Conservation (phyloP, 1,140 invertebrate genomes). For the Drosophila tropicalis region DNA sequence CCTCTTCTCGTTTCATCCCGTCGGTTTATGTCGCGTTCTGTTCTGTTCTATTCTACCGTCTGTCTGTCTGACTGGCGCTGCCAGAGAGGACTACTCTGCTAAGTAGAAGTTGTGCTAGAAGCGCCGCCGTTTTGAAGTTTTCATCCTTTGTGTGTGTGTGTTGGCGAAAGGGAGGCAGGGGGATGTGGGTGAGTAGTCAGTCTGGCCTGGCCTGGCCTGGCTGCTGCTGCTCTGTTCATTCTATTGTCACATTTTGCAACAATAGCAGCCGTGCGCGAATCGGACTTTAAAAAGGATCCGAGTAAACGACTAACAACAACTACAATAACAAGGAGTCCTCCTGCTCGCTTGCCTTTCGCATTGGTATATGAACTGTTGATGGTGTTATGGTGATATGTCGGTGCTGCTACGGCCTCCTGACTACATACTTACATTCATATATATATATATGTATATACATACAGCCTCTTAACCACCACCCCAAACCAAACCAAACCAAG, state of each 20-base stretch:
- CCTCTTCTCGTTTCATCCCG: conserved; percentile 35
- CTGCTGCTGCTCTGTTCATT: conserved; percentile 24
- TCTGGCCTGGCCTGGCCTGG: conserved; percentile 12
- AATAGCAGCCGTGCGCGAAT: conserved; percentile 74
- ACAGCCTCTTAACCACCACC: conserved; percentile 20
- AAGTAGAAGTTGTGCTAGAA: conserved; percentile 47
- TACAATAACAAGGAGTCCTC: conserved; percentile 39
- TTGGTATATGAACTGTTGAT: conserved; percentile 75
- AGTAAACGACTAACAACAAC: conserved; percentile 40
- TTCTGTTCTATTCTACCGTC: neutral
- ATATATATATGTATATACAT: too few relatives aligned
- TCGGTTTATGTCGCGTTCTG: conserved; percentile 5
- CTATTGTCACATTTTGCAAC: conserved; percentile 77
- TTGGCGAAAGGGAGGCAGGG: conserved; percentile 22
- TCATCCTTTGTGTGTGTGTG: conserved; percentile 36
- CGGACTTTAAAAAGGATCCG: conserved; percentile 67
- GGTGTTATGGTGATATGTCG: conserved; percentile 80
- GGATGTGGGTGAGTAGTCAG: conserved; percentile 20
- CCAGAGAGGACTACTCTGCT: conserved; percentile 30
- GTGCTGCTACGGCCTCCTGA: conserved; percentile 10
- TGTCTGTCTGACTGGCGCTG: conserved; percentile 3
- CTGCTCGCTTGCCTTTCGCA: conserved; percentile 17
- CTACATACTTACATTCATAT: too few relatives aligned
- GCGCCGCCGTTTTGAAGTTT: conserved; percentile 37
- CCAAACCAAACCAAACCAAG: conserved; percentile 6